Base-by-base conservation (phyloP, 2,113 vertebrate genomes). In the Hippocampus zosterae region DNA sequence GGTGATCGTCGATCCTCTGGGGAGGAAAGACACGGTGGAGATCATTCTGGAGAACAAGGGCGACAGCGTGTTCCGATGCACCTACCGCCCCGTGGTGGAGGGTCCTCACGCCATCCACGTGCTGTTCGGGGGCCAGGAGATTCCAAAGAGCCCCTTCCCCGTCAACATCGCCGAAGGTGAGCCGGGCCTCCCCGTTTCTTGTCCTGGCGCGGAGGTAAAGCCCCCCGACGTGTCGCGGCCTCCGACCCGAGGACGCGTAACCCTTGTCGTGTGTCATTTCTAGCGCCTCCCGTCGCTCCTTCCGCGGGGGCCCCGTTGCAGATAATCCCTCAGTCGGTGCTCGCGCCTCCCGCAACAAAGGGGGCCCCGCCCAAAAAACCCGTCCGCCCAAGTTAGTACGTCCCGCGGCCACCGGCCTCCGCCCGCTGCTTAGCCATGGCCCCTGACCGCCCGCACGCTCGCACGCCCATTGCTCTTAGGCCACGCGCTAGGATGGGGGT, bases 1-100 rank as follows among this genome's bases (percentile, higher is more conserved):
- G 85, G 93, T 96, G 75, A 97, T 99, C 8, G 90, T 95, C 9
- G 96, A 98, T 82, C 96, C 97, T 1, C 94, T 95, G 85, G 95
- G 96, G 59, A 93, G 93, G 19, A 91, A 91, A 23, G 95, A 99
- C 92, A 98, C 95, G 0, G 97, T 99, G 80, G 95, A 98, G 81
- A 94, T 97, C 76, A 88, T 95, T 75, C 88, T 99, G 85, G 97
- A 98, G 80, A 95, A 97, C 81, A 97, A 95, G 52, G 97, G 97
- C 0, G 95, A 99, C 81, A 97, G 87, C 57, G 93, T 94, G 12
- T 98, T 94, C 92, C 96, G 97, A 57, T 99, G 97, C 89, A 98
- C 96, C 0, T 99, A 99, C 80, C 93, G 93, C 60, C 97, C 97
- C 0, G 76, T 93, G 68, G 80, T 92, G n/a, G 94, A 98, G 80